phyloP scores from a whole-genome alignment of 2,797 vertebrate species.

The Hafferia zeledoni region DNA sequence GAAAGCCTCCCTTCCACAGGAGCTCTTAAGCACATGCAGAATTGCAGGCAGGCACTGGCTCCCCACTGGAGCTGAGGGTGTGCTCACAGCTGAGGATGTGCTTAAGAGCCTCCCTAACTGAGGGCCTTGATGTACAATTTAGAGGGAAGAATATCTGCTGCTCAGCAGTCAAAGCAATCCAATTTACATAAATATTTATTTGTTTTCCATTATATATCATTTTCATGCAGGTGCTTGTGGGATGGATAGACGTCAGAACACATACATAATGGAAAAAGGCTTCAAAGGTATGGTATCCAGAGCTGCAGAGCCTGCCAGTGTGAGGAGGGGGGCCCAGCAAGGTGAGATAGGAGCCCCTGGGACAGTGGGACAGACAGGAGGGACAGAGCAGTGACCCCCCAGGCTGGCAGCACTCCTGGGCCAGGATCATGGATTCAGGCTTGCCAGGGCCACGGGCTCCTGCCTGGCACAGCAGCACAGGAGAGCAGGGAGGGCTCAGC shows the following conservation, averaged over 20 bases:
- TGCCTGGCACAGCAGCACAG: neutral
- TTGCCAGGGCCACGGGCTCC: neutral
- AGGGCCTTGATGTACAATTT: slow-evolving; percentile 23
- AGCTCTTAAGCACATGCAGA: neutral
- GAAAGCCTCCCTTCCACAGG: neutral
- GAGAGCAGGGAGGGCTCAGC: neutral
- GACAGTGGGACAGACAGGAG: slow-evolving; percentile 8
- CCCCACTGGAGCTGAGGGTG: neutral
- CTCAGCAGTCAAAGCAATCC: slow-evolving; percentile 58
- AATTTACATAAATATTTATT: slow-evolving; percentile 72
- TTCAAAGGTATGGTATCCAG: slow-evolving; percentile 90
- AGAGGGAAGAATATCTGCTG: slow-evolving; percentile 57
- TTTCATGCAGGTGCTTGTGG: slow-evolving; percentile 84
- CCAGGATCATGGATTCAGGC: neutral
- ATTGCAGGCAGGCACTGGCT: neutral
- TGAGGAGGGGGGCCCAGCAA: slow-evolving; percentile 64
- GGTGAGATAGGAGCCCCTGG: slow-evolving; percentile 58
- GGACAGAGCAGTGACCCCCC: neutral
- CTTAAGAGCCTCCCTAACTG: slow-evolving; percentile 1
- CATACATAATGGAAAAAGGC: slow-evolving; percentile 88
- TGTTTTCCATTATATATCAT: slow-evolving; percentile 72
- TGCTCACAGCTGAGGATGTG: neutral
- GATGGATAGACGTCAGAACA: slow-evolving; percentile 87
- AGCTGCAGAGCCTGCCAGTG: slow-evolving; percentile 66
- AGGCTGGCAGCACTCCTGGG: neutral